phyloP scores from a whole-genome alignment of 2,797 vertebrate species.

The Moxostoma hubbsi region DNA sequence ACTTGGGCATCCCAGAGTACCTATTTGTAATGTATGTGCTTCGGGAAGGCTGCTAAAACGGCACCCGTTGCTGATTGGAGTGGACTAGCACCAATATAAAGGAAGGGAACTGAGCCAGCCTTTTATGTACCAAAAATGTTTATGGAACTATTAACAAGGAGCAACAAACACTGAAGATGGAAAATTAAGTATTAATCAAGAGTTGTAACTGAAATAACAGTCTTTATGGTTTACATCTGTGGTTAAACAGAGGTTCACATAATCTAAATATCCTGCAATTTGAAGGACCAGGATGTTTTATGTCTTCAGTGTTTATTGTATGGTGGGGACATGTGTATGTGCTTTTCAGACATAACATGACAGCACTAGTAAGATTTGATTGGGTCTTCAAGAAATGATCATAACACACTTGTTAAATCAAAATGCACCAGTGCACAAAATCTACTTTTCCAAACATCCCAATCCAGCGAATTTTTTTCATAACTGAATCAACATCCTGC shows the following conservation, averaged over 20 bases:
- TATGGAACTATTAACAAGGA: constrained; percentile 14
- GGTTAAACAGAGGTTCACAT: constrained; percentile 56
- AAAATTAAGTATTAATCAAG: constrained; percentile 35
- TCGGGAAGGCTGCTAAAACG: constrained; percentile 17
- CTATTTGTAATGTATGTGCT: constrained; percentile 64
- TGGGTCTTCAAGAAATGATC: too few species aligned
- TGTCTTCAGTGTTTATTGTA: constrained; percentile 61
- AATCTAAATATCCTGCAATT: constrained; percentile 60
- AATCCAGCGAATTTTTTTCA: too few species aligned
- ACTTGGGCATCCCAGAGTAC: constrained; percentile 52
- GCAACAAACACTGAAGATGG: not conserved
- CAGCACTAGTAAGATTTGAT: too few species aligned
- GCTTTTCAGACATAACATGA: not conserved
- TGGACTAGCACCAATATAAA: not conserved
- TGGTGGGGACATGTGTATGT: constrained; percentile 3
- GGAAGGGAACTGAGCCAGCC: constrained; percentile 13
- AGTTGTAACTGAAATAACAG: constrained; percentile 51
- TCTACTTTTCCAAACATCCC: too few species aligned
- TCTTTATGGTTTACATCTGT: constrained; percentile 51
- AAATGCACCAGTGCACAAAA: too few species aligned
- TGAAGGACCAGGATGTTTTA: constrained; percentile 63
- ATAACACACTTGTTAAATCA: too few species aligned
- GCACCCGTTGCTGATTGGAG: not conserved
- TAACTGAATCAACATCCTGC: too few species aligned
- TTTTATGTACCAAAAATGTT: constrained; percentile 48